These are phyloP conservation scores for Origma solitaria DNA, from an alignment of 2,113 vertebrate species.

Conservation along the genomic window DNA sequence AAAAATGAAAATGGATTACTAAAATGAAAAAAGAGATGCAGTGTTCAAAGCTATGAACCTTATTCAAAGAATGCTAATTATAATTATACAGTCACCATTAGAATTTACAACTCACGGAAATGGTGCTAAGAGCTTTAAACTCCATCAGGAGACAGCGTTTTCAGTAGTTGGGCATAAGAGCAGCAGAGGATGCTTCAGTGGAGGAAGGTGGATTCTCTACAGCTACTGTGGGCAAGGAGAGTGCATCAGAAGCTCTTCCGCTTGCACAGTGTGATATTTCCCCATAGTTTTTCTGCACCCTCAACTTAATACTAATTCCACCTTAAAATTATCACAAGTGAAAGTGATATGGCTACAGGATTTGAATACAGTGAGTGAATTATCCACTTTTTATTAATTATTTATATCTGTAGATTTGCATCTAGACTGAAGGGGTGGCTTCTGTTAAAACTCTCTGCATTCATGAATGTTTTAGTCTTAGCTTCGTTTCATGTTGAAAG, in stretches of 20 bases:
- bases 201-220: neutral
- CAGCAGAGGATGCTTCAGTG: fast-evolving
- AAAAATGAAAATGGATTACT: neutral
- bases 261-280: neutral
- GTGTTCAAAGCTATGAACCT: neutral
- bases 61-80: neutral
- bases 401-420: neutral
- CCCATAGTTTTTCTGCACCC: neutral
- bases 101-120: neutral
- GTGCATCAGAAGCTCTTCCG: neutral
- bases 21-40: neutral
- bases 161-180: neutral
- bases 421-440: neutral
- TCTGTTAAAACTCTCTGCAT: neutral
- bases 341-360: neutral
- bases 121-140: neutral
- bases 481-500: neutral
- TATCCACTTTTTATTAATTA: neutral
- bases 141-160: neutral
- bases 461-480: neutral
- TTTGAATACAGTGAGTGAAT: neutral
- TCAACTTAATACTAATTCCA: neutral
- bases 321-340: neutral
- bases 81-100: neutral
- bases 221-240: neutral